Base-by-base conservation (phyloP, 92 coral and sea anemone genomes). In the Diadumene lineata region DNA sequence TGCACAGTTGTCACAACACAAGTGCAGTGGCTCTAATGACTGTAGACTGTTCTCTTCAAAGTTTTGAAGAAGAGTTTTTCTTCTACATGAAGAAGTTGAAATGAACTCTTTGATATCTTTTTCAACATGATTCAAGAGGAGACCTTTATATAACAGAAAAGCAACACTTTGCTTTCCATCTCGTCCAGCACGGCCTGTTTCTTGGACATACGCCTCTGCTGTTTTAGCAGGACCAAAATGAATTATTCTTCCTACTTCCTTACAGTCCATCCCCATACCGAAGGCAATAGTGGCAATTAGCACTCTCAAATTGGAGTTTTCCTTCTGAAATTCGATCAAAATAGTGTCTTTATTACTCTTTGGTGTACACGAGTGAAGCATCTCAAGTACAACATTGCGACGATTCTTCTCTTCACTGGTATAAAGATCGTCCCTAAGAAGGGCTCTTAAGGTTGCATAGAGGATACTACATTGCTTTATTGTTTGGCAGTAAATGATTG, bases 201-300 rank as follows among this genome's bases (percentile, higher is more conserved):
- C 88, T 75, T 91, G 86, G 0, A 91, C 70, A 72, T 81, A 87
- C 0, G 85, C 43, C 24, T 84, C 88, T 16, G 87, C 38, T 64
- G 73, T 77, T 55, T 84, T 87, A 2, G 89, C 65, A 50, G 87
- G 90, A 0, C 96, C 88, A 90, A 90, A 87, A 33, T 90, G 89
- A 23, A 90, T 80, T 1, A 74, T 73, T 6, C 69, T 18, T 24
- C 75, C 34, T 0, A 90, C 89, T 9, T 83, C 74, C 22, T 83
- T 79, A 31, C 90, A 82, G 68, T 85, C 79, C 0, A 82, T 71
- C 0, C 88, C 91, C 96, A 89, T 89, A 0, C 88, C 88, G 67
- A 82, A 89, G 15, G 88, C 90, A 62, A 85, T 78, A 4, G 94
- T 89, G 21, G 90, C 88, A 23, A 85, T 60, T 1, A 89, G 56